Percentiles rank a stretch among this genome's conserved stretches.
These are phyloP conservation scores for Falcaria lacertinaria DNA, from an alignment of 2,888 invertebrate species.

Conservation along the genomic window DNA sequence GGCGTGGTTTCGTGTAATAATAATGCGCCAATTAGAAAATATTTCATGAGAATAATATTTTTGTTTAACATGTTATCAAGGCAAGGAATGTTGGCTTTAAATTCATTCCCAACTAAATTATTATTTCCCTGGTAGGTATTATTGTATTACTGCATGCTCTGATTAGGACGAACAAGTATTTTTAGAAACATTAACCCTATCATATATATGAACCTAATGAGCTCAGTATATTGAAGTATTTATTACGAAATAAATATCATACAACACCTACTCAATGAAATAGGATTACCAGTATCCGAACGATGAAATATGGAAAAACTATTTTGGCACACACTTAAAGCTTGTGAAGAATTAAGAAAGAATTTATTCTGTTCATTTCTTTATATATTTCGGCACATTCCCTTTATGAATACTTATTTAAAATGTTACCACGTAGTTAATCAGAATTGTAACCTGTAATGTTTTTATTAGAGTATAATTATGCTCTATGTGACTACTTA, in stretches of 20 bases:
- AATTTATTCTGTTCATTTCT: conserved; percentile 10
- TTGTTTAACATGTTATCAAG: not conserved
- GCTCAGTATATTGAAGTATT: too few species aligned
- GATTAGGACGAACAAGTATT: too few species aligned
- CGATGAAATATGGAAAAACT: conserved; percentile 27
- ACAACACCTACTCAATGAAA: too few species aligned
- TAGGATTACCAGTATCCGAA: conserved; percentile 15
- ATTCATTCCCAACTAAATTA: too few species aligned
- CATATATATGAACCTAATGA: too few species aligned
- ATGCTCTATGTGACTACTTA: too few species aligned
- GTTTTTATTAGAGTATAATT: conserved; percentile 6
- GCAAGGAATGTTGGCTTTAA: too few species aligned
- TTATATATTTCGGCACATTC: conserved; percentile 13
- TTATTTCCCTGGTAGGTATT: too few species aligned
- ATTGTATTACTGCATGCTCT: too few species aligned
- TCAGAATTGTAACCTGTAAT: not conserved
- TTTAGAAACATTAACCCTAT: too few species aligned
- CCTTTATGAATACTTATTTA: conserved; percentile 2
- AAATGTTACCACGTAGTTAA: not conserved
- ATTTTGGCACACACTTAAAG: conserved; percentile 45
- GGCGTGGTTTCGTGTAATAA: conserved; percentile 38
- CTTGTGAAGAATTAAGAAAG: conserved; percentile 20
- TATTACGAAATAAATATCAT: too few species aligned
- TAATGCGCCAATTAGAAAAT: conserved; percentile 34
- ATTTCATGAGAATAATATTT: conserved; percentile 16